Base-by-base conservation (phyloP, 2,888 invertebrate species). In the Parnassius smintheus region DNA sequence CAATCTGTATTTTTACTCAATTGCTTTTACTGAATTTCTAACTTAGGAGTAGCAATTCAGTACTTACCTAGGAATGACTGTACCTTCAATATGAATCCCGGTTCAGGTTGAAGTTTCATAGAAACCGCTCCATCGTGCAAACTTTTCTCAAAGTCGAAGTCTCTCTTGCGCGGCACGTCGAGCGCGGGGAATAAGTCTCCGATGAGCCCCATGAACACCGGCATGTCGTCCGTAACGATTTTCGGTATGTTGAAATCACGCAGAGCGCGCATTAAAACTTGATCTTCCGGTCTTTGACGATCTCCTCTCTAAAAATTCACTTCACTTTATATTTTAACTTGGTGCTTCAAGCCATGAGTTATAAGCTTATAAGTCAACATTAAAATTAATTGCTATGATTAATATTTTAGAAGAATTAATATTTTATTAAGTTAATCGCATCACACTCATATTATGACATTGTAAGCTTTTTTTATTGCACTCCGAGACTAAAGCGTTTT, bases 221-320 rank as follows among this genome's bases (percentile, higher is more conserved):
- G 95, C 63, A 95, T 94, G 78, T 98, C 98, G 74, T 98, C 98
- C 0, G 98, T 97, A 9, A 98, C 95, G 72, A 98, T 98, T 92
- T 98, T 98, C 0, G 98, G 98, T 63, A 97, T 95, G 81, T 98
- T 98, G 82, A 98, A 98, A 91, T 98, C 98, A 84, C 98, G 92
- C 71, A 98, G 83, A 0, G 98, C 98, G 82, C 98, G 93, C 98
- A 98, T 98, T 56, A 98, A 84, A 48, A 98, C 98, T 92, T 98
- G 97, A 85, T 98, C 98, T 89, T 98, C 98, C 0, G 98, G 96
- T 46, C 96, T 92, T 42, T 88, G 86, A 59, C 95, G 93, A 78
- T 96, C 96, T 59, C 94, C 94, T 70, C 96, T 92, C 93, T 94
- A 68, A 9, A 70, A 69, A 18, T 35, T 13, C 2, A 18, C 25